Percentiles rank a stretch among this genome's conserved stretches.
phyloP scores from a whole-genome alignment of 2,113 vertebrate species.

The Chaenocephalus aceratus region DNA sequence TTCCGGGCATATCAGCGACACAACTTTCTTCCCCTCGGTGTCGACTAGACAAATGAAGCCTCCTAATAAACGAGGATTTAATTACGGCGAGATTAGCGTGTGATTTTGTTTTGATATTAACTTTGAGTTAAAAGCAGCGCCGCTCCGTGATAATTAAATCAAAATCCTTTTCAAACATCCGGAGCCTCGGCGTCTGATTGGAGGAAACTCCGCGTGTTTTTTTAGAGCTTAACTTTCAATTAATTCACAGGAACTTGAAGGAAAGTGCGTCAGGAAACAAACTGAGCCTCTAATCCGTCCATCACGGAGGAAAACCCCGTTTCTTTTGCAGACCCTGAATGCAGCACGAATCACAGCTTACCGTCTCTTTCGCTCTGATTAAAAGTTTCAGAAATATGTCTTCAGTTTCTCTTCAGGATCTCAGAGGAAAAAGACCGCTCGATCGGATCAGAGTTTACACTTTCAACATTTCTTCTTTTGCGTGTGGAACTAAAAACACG shows the following conservation, averaged over 20 bases:
- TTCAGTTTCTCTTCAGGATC: too few relatives aligned
- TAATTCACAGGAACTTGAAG: slow-evolving; percentile 52
- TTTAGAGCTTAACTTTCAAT: slow-evolving; percentile 66
- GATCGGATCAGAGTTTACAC: too few relatives aligned
- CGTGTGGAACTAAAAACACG: too few relatives aligned
- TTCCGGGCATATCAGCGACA: slow-evolving; percentile 48
- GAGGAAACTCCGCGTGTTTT: slow-evolving; percentile 39
- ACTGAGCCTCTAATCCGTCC: slow-evolving; percentile 67
- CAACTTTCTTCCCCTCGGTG: slow-evolving; percentile 17
- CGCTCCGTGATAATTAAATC: slow-evolving; percentile 65
- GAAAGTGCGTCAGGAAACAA: slow-evolving; percentile 55
- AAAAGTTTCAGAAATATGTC: too few relatives aligned
- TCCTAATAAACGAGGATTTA: slow-evolving; percentile 63
- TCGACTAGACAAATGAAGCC: slow-evolving; percentile 41
- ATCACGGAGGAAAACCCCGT: slow-evolving; percentile 3
- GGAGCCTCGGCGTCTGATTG: background rate
- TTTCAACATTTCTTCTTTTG: too few relatives aligned
- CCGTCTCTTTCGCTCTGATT: background rate
- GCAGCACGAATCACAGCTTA: slow-evolving; percentile 32
- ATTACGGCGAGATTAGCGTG: slow-evolving; percentile 64
- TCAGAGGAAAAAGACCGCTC: too few relatives aligned
- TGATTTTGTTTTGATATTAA: slow-evolving; percentile 62
- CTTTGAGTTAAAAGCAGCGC: slow-evolving; percentile 39
- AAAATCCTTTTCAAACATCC: slow-evolving; percentile 77
- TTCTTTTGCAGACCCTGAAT: slow-evolving; percentile 36